Evolutionary conservation across 2,797 vertebrate species (phyloP), one percentile per base, ranked within the genome.

Genomic region (Graptemys geographica): DNA sequence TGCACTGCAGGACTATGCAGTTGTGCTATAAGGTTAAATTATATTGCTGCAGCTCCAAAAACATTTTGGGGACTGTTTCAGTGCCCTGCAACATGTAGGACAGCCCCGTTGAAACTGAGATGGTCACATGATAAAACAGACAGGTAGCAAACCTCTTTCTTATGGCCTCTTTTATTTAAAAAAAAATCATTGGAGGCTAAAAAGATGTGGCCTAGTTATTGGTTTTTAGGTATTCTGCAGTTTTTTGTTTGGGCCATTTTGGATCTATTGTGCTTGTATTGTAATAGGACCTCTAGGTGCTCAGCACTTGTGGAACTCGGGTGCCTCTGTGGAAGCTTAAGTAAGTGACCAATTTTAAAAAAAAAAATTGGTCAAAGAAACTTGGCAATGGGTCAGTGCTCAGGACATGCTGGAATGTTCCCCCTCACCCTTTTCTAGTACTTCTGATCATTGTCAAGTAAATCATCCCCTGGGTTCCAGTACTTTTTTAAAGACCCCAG

Each of bases 121-220:
- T 28, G 2, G 28, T 57, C 95, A 89, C 52, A 56, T 86, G 83
- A 84, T 69, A 89, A 90, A 93, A 51, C n/a, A 86, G 83, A 86
- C 62, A 21, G 1, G 90, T 79, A 59, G 33, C 6, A 53, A 41
- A 59, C 65, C 8, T 84, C 53, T 81, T 91, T 90, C 65, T 51
- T 92, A 81, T 89, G 85, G 86, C 80, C 23, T 69, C 56, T 27
- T 95, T 53, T 19, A 52, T 44, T 44, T 44, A 51, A 51, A 15
- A 52, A 18, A 52, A 52, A 53, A 53, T 53, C 53, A 55, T 55
- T 23, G 53, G 53, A 23, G 53, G 53, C 19, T 55, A 21, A 55
- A 55, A 55, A 55, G 65, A n/a, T 86, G 78, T 56, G 84, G 59
- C 33, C 0, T 62, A 47, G 15, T 21, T 89, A 59, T 94, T 72